Evolutionary conservation across 2,797 vertebrate genomes (phyloP), one percentile per base, ranked within the genome.

Genomic region (Meda fulgida): DNA sequence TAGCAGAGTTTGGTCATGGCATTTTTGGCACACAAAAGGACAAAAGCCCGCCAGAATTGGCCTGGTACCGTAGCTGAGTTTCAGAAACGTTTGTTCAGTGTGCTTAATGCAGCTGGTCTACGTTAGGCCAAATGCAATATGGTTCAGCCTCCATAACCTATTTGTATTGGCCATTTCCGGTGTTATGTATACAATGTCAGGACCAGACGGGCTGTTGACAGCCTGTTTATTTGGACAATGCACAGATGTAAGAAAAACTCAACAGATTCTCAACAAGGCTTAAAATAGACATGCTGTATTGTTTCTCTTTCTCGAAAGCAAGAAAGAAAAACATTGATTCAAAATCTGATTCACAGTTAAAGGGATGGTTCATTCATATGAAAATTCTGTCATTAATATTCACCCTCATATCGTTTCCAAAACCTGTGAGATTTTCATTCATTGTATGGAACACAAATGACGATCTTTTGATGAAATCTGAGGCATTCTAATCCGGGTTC

Each of bases 201-300:
- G 43, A 83, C 82, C 82, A 71, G 66, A 88, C 73, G 38, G 80
- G 23, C 70, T 86, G 88, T 66, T 84, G 87, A 87, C 85, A 87
- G 79, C 31, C 43, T 88, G 88, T 88, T 90, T 90, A 87, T 89
- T 87, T 86, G 53, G 71, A 82, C 81, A 86, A 81, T 63, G n/a
- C 65, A 34, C 84, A 85, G 78, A 85, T 77, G 85, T 87, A 87
- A 84, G 81, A 85, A 76, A 46, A 77, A 83, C 58, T 38, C 73
- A 75, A 78, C 73, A 23, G 78, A 84, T 83, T 72, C 63, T 81
- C 58, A 26, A 65, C 60, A 55, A 58, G 72, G 26, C 66, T 67
- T 63, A 53, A 79, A 77, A 81, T n/a, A n/a, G n/a, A n/a, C n/a
- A n/a, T 65, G 67, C 29, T 18, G 26, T 23, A 31, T 46, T 31